phyloP scores from a whole-genome alignment of 2,113 vertebrate species.

The Corythornis cristatus region DNA sequence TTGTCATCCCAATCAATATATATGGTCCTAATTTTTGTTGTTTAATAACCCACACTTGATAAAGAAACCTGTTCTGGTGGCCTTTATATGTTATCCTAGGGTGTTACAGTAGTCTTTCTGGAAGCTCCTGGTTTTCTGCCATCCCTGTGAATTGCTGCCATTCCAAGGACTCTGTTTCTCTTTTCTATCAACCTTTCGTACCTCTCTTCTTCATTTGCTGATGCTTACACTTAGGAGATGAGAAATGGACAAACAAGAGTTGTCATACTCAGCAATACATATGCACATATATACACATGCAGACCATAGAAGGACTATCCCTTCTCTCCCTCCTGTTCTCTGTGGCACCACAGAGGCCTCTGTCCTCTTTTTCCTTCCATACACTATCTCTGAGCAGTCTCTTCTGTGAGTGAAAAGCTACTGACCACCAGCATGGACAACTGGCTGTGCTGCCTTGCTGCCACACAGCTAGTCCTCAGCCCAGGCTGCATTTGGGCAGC shows the following conservation, averaged over 20 bases:
- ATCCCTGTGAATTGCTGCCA: neutral
- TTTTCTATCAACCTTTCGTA: neutral
- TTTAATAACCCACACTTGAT: neutral
- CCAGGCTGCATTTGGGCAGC: neutral
- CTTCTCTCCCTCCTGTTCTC: neutral
- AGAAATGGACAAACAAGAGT: neutral
- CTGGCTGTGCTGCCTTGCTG: neutral
- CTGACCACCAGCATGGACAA: neutral
- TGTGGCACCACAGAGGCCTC: neutral
- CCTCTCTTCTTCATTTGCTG: neutral
- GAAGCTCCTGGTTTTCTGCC: neutral
- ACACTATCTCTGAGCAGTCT: neutral
- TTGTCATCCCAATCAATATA: neutral
- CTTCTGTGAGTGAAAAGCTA: neutral
- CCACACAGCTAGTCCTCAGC: neutral
- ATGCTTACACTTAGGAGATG: neutral
- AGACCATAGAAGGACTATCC: neutral
- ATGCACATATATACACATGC: too few relatives aligned
- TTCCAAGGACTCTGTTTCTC: neutral
- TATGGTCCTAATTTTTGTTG: neutral
- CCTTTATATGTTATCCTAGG: neutral
- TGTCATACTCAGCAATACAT: neutral
- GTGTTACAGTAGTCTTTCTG: neutral
- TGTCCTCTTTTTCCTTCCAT: neutral
- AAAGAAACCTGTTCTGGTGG: neutral